phyloP scores from a whole-genome alignment of 2,888 invertebrate genomes.

The Pollenia labialis region DNA sequence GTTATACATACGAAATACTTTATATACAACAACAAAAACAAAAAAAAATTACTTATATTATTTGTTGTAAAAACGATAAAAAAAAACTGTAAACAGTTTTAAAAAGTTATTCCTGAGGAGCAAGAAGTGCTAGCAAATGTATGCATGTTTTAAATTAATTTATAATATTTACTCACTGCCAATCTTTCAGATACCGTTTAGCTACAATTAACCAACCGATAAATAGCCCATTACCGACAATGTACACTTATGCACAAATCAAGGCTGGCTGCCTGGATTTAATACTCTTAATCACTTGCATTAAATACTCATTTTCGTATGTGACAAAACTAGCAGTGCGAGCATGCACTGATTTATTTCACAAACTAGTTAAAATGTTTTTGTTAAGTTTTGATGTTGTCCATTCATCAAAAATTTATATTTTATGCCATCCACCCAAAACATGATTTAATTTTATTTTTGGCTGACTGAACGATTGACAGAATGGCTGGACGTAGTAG shows the following conservation, averaged over 20 bases:
- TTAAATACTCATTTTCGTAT: neutral
- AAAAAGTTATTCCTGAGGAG: neutral
- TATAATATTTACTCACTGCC: neutral
- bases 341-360: neutral
- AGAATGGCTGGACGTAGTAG: neutral
- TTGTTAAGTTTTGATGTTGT: conserved; percentile 32
- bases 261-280: conserved; percentile 24
- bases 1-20: neutral
- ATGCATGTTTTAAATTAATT: conserved; percentile 19
- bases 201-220: neutral
- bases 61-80: conserved; percentile 8
- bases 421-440: conserved; percentile 10
- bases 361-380: conserved; percentile 15
- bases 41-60: neutral
- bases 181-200: conserved; percentile 1
- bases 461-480: neutral
- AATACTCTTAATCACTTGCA: conserved; percentile 17
- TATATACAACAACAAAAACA: neutral
- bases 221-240: neutral
- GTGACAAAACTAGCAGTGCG: neutral
- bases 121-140: conserved; percentile 25
- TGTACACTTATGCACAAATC: conserved; percentile 10
- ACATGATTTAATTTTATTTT: conserved; percentile 12
- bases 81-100: conserved; percentile 6
- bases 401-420: neutral